These are phyloP conservation scores for Xestia ashworthii DNA, from an alignment of 2,888 invertebrate species.

Conservation along the genomic window DNA sequence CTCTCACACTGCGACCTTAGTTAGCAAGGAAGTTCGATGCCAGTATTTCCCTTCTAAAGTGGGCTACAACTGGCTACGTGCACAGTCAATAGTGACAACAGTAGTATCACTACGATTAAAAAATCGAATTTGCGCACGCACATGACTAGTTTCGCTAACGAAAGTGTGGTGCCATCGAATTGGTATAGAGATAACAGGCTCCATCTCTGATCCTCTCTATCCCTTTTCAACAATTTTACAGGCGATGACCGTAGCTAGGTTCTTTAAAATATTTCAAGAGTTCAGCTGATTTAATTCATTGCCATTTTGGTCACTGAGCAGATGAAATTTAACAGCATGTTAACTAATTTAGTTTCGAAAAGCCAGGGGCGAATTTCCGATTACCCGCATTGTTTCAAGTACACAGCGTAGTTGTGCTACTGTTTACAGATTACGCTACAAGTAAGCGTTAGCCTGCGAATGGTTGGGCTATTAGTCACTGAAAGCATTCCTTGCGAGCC, in stretches of 20 bases:
- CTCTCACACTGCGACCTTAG: slow-evolving; percentile 54
- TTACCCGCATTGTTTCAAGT: slow-evolving; percentile 17
- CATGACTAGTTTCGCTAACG: background rate
- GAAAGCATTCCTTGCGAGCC: slow-evolving; percentile 85
- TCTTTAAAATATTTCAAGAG: background rate
- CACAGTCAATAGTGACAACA: slow-evolving; percentile 23
- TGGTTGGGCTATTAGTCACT: slow-evolving; percentile 86
- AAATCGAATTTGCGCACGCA: background rate
- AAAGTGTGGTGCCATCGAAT: background rate
- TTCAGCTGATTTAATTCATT: background rate
- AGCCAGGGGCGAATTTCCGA: background rate
- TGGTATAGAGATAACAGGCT: background rate
- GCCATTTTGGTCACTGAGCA: background rate
- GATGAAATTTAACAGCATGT: background rate
- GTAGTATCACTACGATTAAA: slow-evolving; percentile 25
- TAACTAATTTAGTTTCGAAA: background rate
- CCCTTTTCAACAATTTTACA: background rate
- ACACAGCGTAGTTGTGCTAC: slow-evolving; percentile 38
- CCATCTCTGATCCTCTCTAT: background rate
- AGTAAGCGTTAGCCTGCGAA: slow-evolving; percentile 76
- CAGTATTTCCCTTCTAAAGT: slow-evolving; percentile 63
- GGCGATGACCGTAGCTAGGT: background rate
- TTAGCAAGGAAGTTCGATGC: slow-evolving; percentile 53
- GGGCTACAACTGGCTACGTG: slow-evolving; percentile 40
- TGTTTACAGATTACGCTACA: slow-evolving; percentile 54